Conservation (phyloP, 2,888 invertebrate genomes). For the Tetragonula carbonaria region DNA sequence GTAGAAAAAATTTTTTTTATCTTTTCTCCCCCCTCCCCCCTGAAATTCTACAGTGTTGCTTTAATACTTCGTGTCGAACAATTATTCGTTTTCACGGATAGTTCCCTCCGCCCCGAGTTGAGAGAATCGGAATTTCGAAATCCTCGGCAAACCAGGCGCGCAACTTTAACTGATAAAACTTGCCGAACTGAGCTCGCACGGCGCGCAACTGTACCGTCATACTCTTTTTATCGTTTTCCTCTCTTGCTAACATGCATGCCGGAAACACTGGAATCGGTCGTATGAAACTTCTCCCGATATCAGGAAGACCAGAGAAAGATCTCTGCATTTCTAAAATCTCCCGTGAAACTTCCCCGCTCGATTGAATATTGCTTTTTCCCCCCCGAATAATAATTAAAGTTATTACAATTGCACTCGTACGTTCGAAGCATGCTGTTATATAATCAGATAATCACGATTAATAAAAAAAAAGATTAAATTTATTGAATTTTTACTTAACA, state of each 20-base stretch:
- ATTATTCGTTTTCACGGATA: constrained; percentile 28
- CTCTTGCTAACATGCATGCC: neutral
- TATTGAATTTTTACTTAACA: no score
- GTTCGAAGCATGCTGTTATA: no score
- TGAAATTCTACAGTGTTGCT: constrained; percentile 4
- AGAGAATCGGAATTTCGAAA: constrained; percentile 59
- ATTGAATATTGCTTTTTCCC: constrained; percentile 5
- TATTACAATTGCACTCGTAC: neutral
- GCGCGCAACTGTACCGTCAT: constrained; percentile 16
- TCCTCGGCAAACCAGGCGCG: constrained; percentile 8
- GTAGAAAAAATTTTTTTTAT: neutral
- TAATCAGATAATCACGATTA: no score
- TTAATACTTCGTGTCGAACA: constrained; percentile 9
- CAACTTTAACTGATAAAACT: constrained; percentile 61
- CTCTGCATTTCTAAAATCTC: neutral
- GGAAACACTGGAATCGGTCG: constrained; percentile 25
- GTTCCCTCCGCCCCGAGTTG: neutral
- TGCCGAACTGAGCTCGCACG: constrained; percentile 29
- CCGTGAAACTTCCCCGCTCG: constrained; percentile 27
- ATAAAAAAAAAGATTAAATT: no score
- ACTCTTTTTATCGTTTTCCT: constrained; percentile 43
- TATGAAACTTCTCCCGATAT: neutral
- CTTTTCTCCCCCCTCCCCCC: neutral
- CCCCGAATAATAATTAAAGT: neutral
- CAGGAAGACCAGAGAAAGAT: neutral